Conservation (phyloP, 1,140 invertebrate species). For the Medauroidea extradentata region DNA sequence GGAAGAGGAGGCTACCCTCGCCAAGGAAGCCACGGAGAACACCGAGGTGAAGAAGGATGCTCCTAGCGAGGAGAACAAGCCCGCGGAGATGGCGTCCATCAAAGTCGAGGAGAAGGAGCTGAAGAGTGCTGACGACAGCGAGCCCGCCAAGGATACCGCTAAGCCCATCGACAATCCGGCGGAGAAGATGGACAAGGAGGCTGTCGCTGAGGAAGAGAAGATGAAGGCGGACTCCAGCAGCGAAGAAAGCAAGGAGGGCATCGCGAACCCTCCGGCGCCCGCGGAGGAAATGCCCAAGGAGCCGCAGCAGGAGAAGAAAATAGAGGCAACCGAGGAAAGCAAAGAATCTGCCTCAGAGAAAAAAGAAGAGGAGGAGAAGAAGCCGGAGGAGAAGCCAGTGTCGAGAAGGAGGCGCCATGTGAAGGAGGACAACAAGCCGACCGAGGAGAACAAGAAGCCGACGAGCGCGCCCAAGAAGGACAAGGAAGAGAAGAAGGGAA, state of each 20-base stretch:
- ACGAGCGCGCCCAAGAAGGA: background rate
- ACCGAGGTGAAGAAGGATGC: background rate
- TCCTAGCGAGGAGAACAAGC: conserved; percentile 4
- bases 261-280: background rate
- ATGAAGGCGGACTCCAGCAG: background rate
- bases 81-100: background rate
- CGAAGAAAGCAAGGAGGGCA: background rate
- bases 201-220: conserved; percentile 5
- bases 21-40: conserved; percentile 6
- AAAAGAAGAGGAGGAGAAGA: background rate
- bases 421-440: background rate
- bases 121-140: background rate
- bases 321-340: background rate
- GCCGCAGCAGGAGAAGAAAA: conserved; percentile 4
- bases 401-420: background rate
- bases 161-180: background rate
- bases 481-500: background rate
- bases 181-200: background rate
- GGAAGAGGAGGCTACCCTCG: conserved; percentile 12
- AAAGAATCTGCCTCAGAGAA: no score
- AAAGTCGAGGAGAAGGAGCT: conserved; percentile 6
- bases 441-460: conserved; percentile 6
- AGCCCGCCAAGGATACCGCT: background rate
- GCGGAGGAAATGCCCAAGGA: background rate
- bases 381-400: background rate